Evolutionary conservation across 1,140 invertebrate genomes (phyloP), one percentile per base, ranked within the genome.

Genomic region (Scaptomyza hsui): DNA sequence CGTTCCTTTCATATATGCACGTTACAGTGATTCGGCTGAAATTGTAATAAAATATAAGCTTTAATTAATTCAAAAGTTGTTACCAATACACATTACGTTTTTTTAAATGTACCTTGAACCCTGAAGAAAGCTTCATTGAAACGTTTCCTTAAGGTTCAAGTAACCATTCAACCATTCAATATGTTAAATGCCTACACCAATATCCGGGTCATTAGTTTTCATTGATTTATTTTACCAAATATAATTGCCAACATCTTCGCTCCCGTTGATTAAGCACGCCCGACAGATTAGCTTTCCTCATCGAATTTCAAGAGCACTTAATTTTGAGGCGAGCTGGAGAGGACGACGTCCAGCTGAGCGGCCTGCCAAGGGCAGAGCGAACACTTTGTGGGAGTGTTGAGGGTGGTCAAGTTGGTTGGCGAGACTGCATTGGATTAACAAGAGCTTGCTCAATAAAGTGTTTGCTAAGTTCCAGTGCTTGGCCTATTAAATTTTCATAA

Each of bases 1-100:
- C 89, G 81, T 75, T 81, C 69, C 79, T 78, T 75, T 83, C 80
- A 80, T 83, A 67, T 79, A 86, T 75, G 80, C 81, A 77, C 81
- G 86, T 88, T 80, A 85, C 89, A 90, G 81, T 81, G 56, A 37
- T 53, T 78, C 65, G 29, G 62, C 81, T 88, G 75, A n/a, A 90
- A 88, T 15, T n/a, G 10, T 24, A 2, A 21, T 15, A 24, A 49
- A 59, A 53, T 10, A 29, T 9, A 67, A 67, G 62, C 29, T 44
- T 49, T 39, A 61, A 49, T 55, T 67, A 49, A 45, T 16, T 9
- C 2, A 26, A 41, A 48, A 61, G n/a, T 59, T 52, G 42, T 42
- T 12, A 32, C 16, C 35, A 45, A 37, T 39, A 47, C 1, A 29
- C 3, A n/a, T 24, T 24, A 24, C n/a, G n/a, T n/a, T n/a, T n/a